A percentile compares a stretch with the other conserved stretches of the same genome.
Evolutionary conservation across 1,140 invertebrate genomes (phyloP).

Genomic region (Popillia japonica): DNA sequence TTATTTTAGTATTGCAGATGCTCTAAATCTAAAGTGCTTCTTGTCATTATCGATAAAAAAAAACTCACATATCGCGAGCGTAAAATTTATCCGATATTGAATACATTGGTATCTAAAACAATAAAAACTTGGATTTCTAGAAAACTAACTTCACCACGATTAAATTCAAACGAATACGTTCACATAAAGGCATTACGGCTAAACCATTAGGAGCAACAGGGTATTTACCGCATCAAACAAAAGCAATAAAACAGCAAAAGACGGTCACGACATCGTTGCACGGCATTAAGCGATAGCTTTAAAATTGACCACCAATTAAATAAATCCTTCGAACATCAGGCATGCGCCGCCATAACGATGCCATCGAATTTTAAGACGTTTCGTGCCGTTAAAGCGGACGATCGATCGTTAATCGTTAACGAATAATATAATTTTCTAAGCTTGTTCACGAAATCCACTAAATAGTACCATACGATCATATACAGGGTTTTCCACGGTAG

Average conservation of each 20-base stretch:
- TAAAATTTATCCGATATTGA: no score
- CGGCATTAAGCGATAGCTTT: background rate
- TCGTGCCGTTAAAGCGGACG: background rate
- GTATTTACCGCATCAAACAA: background rate
- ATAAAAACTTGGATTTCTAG: background rate
- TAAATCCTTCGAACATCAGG: constrained; percentile 1
- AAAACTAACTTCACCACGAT: background rate
- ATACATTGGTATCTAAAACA: no score
- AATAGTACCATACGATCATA: no score
- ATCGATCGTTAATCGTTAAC: constrained; percentile 1
- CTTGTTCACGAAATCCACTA: background rate
- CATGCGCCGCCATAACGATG: constrained; percentile 6
- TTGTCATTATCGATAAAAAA: no score
- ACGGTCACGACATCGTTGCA: background rate
- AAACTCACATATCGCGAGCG: no score
- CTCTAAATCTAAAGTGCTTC: no score
- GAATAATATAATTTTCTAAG: constrained; percentile 16
- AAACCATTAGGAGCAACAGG: background rate
- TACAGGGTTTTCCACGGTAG: no score
- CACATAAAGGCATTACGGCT: background rate
- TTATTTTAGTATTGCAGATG: no score
- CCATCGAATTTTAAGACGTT: constrained; percentile 14
- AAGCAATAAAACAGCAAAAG: background rate
- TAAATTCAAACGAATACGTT: background rate
- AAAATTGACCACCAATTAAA: constrained; percentile 19